These are phyloP conservation scores for Meliscaeva auricollis DNA, from an alignment of 2,888 invertebrate species.

Conservation along the genomic window DNA sequence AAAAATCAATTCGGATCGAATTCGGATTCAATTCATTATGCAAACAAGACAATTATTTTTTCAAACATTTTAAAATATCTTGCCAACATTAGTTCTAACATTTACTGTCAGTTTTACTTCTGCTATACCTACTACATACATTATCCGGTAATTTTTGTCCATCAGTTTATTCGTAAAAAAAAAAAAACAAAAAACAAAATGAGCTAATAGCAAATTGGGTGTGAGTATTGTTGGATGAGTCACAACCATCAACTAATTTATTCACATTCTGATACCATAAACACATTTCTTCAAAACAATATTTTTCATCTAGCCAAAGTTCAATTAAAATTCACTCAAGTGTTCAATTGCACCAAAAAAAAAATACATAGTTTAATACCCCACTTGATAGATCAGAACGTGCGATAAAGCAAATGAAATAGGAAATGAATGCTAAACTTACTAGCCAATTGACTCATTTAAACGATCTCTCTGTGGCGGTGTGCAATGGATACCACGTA, in stretches of 20 bases:
- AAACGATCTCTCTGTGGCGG: neutral
- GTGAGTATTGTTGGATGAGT: neutral
- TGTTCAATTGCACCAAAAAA: conserved; percentile 17
- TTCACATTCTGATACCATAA: neutral
- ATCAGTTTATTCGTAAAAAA: neutral
- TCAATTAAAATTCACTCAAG: conserved; percentile 26
- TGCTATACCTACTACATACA: no score
- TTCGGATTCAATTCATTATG: no score
- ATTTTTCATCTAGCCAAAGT: conserved; percentile 11
- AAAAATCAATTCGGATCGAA: no score
- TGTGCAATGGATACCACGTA: conserved; percentile 2
- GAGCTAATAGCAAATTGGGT: neutral
- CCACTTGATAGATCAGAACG: conserved; percentile 37
- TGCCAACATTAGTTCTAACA: no score
- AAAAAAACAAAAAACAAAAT: neutral
- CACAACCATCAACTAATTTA: conserved; percentile 2
- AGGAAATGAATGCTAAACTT: conserved; percentile 37
- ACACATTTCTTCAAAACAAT: neutral
- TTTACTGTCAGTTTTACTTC: no score
- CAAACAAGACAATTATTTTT: no score
- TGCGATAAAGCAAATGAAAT: conserved; percentile 30
- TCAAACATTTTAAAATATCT: no score
- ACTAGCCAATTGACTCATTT: conserved; percentile 39
- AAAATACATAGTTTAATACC: neutral
- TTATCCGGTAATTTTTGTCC: no score